A percentile compares a stretch with the other conserved stretches of the same genome.
Evolutionary conservation across 1,140 invertebrate genomes (phyloP).

Genomic region (Diabrotica virgifera): DNA sequence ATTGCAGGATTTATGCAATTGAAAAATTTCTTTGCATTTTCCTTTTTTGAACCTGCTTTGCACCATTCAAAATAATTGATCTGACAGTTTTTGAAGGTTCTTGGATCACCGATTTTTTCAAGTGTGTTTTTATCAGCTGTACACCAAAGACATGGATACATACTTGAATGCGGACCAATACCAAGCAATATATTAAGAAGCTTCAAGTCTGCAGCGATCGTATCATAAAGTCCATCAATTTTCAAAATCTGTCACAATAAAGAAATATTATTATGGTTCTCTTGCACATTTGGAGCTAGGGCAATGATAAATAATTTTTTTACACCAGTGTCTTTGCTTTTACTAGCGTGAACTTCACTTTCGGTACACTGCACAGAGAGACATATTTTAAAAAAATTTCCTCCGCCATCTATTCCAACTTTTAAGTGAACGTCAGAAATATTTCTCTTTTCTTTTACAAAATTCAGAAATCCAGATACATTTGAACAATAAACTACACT

Average conservation of each 20-base stretch:
- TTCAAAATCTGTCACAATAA: neutral
- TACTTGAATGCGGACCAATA: neutral
- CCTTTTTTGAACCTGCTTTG: neutral
- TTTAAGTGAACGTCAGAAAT: neutral
- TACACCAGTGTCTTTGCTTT: neutral
- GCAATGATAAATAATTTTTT: constrained; percentile 6
- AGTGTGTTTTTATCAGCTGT: neutral
- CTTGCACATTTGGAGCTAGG: neutral
- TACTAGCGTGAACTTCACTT: neutral
- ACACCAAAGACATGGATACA: neutral
- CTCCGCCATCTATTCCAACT: constrained; percentile 1
- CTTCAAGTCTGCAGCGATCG: neutral
- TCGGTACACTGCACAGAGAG: constrained; percentile 1
- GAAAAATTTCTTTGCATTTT: neutral
- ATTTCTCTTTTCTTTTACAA: neutral
- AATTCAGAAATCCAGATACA: neutral
- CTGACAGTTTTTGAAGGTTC: neutral
- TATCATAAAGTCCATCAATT: neutral
- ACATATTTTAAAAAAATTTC: constrained; percentile 1
- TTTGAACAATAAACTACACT: neutral
- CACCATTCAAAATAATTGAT: neutral
- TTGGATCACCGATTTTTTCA: neutral
- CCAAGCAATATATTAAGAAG: neutral
- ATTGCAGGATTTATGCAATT: neutral
- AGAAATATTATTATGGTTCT: neutral